Evolutionary conservation across 2,113 vertebrate genomes (phyloP), one percentile per base, ranked within the genome.

Genomic region (Delphinapterus leucas): DNA sequence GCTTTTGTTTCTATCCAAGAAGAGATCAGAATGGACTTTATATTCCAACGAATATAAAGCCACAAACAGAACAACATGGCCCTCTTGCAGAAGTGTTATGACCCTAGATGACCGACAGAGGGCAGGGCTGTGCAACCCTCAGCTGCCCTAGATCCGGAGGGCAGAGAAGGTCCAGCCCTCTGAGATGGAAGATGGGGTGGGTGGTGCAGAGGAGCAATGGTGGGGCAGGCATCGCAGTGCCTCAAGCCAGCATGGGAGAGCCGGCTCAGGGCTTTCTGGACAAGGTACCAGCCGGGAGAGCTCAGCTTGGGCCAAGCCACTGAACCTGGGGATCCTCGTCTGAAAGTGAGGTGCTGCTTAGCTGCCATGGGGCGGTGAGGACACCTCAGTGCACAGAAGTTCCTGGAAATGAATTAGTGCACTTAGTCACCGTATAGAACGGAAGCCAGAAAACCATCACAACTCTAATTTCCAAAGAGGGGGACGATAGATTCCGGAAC

Each of bases 311-410:
- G 70, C 44, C 44, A 12, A 17, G 90, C 70, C 38, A 44, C 82
- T 41, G 7, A 28, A 71, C 44, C 61, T 36, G 38, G 3, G 2
- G 18, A 18, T 12, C 36, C 41, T 26, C 44, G 33, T 53, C 70
- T 33, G 38, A 26, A 55, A 28, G 26, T 25, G 36, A 3, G 86
- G 41, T 33, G 21, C 28, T 33, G 61, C 70, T 23, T 33, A 5
- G 26, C 18, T 28, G n/a, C 18, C 23, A 14, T 47, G 38, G 8
- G 38, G 9, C 0, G 0, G 20, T 2, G 2, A 88, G 76, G n/a
- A 17, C 0, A n/a, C n/a, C 63, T 10, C 14, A 20, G 38, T 2
- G 65, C 58, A 28, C 65, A 49, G 68, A 67, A 53, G 20, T 26
- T 63, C 79, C 79, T 49, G 26, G 44, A 31, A 60, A 74, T 3